Percentiles rank a stretch among this genome's conserved stretches.
phyloP scores from a whole-genome alignment of 1,140 invertebrate genomes.

The Lasioglossum albipes region DNA sequence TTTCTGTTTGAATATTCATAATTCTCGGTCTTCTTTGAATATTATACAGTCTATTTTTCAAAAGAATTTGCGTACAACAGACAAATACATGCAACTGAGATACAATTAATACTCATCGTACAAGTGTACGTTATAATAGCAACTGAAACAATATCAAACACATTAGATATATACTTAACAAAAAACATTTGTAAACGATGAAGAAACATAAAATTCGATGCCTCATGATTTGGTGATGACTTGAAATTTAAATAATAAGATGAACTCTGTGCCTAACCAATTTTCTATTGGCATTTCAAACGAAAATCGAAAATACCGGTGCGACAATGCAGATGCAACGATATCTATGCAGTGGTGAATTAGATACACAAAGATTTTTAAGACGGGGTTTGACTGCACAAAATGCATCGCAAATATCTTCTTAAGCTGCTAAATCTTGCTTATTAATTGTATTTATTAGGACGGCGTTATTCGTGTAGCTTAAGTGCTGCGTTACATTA shows the following conservation, averaged over 20 bases:
- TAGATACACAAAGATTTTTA: constrained; percentile 48
- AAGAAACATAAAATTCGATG: constrained; percentile 32
- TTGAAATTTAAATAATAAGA: constrained; percentile 44
- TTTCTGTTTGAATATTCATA: neutral
- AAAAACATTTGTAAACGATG: neutral
- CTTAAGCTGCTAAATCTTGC: constrained; percentile 68
- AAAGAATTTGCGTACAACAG: constrained; percentile 2
- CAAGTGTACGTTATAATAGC: neutral
- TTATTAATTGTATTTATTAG: constrained; percentile 74
- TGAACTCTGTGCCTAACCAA: constrained; percentile 63
- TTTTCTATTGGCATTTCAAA: constrained; percentile 62
- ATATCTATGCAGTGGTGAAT: constrained; percentile 33
- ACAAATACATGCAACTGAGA: constrained; percentile 1
- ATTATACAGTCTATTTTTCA: neutral
- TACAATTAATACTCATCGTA: neutral
- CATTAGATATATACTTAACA: constrained; percentile 12
- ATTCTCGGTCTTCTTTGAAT: neutral
- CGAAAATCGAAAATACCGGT: constrained; percentile 40
- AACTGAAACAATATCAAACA: constrained; percentile 26
- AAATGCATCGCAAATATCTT: constrained; percentile 71
- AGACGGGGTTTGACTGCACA: constrained; percentile 62
- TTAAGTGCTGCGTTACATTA: constrained; percentile 67
- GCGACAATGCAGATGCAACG: constrained; percentile 34
- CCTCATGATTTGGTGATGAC: constrained; percentile 70
- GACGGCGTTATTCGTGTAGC: constrained; percentile 72